phyloP scores from a whole-genome alignment of 1,140 invertebrate genomes.

The Apis laboriosa region DNA sequence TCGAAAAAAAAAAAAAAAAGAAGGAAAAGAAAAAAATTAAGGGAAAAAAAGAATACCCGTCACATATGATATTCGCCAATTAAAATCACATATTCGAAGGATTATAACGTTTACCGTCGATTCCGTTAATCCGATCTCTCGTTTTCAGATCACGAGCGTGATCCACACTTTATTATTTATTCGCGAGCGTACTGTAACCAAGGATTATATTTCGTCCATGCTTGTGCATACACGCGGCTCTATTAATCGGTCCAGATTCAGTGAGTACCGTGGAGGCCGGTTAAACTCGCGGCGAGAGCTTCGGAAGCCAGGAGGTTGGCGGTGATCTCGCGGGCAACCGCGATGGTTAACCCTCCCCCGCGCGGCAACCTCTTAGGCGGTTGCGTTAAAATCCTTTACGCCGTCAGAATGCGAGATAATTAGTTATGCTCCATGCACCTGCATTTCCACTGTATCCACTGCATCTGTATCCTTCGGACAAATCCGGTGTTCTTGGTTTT shows the following conservation, averaged over 20 bases:
- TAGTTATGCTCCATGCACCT: constrained; percentile 5
- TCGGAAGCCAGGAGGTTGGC: constrained; percentile 42
- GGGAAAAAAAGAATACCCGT: neutral
- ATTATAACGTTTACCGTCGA: neutral
- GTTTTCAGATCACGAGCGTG: neutral
- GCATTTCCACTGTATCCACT: neutral
- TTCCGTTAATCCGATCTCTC: neutral
- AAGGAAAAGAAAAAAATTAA: neutral
- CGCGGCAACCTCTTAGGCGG: constrained; percentile 35
- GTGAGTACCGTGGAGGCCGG: constrained; percentile 2
- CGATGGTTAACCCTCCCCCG: constrained; percentile 33
- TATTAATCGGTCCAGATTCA: constrained; percentile 34
- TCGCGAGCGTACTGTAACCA: neutral
- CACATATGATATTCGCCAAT: neutral
- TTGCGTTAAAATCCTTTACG: constrained; percentile 38
- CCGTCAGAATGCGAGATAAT: constrained; percentile 47
- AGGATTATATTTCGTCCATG: neutral
- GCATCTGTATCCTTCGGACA: neutral
- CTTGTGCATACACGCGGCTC: neutral
- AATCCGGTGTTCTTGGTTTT: neutral
- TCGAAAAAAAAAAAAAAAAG: neutral
- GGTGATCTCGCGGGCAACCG: constrained; percentile 43
- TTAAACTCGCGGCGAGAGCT: constrained; percentile 28
- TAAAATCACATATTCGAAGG: too few relatives aligned
- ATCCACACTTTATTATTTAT: constrained; percentile 4